Evolutionary conservation across 2,888 invertebrate species (phyloP), one percentile per base, ranked within the genome.

Genomic region (Dilophus febrilis): DNA sequence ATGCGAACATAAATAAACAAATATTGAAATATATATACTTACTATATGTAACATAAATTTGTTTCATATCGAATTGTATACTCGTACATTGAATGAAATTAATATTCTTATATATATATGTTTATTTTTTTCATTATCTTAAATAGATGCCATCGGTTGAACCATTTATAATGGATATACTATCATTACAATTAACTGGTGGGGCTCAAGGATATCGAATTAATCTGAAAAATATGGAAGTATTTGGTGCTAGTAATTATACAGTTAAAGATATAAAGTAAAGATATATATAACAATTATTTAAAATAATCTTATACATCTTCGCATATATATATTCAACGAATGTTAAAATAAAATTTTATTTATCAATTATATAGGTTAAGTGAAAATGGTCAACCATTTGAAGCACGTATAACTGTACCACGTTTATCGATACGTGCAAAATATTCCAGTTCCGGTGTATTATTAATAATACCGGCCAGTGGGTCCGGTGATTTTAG

Each of bases 401-500:
- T 79, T 53, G 71, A 74, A 56, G 73, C 74, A 1, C 63, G 65
- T 47, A 65, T 79, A 38, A 58, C 64, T 42, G 72, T 79, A 57
- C 78, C 77, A n/a, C 66, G 67, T 45, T 59, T 79, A 51, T 66
- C 67, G 50, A 72, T 79, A 48, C 68, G 72, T 50, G 70, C 78
- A 5, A 67, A 70, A 49, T 79, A 79, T 53, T 69, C 70, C 12
- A 78, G 78, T 50, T 72, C 73, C 40, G 79, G 79, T 1, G 70
- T 78, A 4, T 56, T 79, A 33, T 66, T 79, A 44, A 77, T 79
- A 44, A 65, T 79, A 35, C 79, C 78, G 8, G 78, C 78, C 1
- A 75, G 73, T 46, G 78, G 78, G 41, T 74, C 74, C 45, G 78
- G 78, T 22, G 74, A 74, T 8, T 78, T 78, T 51, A 68, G 72